Base-by-base conservation (phyloP, 2,113 vertebrate species). In the Ameiurus melas region DNA sequence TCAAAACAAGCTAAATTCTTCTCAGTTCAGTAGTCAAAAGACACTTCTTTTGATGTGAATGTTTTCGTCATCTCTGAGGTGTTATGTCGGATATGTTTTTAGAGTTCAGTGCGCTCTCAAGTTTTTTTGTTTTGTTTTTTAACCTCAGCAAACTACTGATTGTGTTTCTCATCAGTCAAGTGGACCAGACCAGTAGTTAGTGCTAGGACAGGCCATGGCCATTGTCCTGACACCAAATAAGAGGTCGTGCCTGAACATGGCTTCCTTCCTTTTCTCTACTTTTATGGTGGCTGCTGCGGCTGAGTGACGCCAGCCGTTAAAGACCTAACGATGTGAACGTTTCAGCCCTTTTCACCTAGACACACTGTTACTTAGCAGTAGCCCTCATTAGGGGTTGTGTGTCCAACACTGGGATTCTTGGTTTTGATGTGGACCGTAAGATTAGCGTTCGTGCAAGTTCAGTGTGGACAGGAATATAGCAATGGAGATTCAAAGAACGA, bases 301-400 rank as follows among this genome's bases (percentile, higher is more conserved):
- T 92, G 85, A 92, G 87, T 92, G 92, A 94, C 91, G 77, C 90
- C 92, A 92, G 90, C 86, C 7, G 90, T 93, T 90, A 90, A 88
- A 93, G 82, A 90, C 89, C 90, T 94, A 93, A 93, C 88, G 91
- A 89, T 80, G 91, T 89, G 47, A 89, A 89, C 85, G 66, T 85
- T 91, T 91, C 27, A 88, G 85, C 87, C 89, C 90, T 78, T 89
- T 86, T 22, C 64, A 91, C 84, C 88, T 36, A 60, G 53, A 39
- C 30, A 0, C 71, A 25, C 53, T 60, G 66, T 83, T 85, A 51
- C 64, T 77, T 66, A n/a, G 9, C 36, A 81, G 27, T 22, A 30
- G 51, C n/a, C 51, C 25, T 36, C 62, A 71, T 88, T 80, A 88
- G 64, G 25, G 62, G 60, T 79, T 70, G n/a, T 20, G 64, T 36